Evolutionary conservation across 2,888 invertebrate species (phyloP), one percentile per base, ranked within the genome.

Genomic region (Mellilla xanthometata): DNA sequence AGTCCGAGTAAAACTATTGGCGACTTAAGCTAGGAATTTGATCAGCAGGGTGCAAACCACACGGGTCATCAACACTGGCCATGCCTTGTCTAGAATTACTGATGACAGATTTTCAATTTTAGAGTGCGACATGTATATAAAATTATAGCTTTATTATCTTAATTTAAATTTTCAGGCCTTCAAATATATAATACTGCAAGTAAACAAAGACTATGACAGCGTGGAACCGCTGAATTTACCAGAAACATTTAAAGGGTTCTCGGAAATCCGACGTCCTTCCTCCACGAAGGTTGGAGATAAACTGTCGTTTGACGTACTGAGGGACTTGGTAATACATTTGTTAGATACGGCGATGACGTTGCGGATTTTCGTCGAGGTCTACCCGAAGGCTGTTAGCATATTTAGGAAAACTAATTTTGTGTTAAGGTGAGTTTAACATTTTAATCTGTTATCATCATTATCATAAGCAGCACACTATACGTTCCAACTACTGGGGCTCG

Each of bases 311-410:
- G 72, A 77, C 1, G 72, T 84, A 0, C 78, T 94, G n/a, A 90
- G 91, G 52, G 95, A 96, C 68, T 70, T 95, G 22, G 87, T 94
- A 0, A 69, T 93, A 27, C 94, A 94, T 60, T 71, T 95, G 24
- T 68, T 94, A 41, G 96, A 96, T 66, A 93, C 93, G 8, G 90
- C 93, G 0, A 91, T 93, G 63, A 94, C 94, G 0, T 63, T 96
- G 33, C 90, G 91, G 62, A 80, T 93, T 56, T 93, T 96, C 45
- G 60, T 95, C n/a, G 93, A 94, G 39, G 84, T 93, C 0, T 94
- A 93, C 64, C 91, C 93, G 0, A 82, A 91, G 3, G 91, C 90
- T 19, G 90, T 68, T 32, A 67, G 51, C 54, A 89, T 67, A 91
- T 93, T 81, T 82, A 91, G 62, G 79, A 91, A 78, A 60, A 90